A percentile compares a stretch with the other conserved stretches of the same genome.
Conservation (phyloP, 2,113 vertebrate genomes). For the Centropus bengalensis region DNA sequence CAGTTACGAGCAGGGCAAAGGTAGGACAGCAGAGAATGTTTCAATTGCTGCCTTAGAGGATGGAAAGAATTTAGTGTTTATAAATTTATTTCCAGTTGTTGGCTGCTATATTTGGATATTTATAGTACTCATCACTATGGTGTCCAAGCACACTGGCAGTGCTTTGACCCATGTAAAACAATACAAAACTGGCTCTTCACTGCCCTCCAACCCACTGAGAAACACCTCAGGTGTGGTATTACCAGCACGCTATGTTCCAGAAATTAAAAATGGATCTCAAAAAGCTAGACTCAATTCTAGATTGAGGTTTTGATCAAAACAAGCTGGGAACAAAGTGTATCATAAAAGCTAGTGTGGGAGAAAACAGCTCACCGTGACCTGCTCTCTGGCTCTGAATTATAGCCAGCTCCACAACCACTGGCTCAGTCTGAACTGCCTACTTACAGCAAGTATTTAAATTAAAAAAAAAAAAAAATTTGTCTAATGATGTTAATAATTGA, state of each 20-base stretch:
- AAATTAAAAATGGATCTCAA: not conserved
- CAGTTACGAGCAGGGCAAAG: not conserved
- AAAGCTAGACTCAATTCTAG: not conserved
- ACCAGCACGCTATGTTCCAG: not conserved
- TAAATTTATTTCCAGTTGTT: slow-evolving; percentile 39
- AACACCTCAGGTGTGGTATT: not conserved
- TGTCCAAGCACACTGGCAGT: not conserved
- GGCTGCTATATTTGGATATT: slow-evolving; percentile 30
- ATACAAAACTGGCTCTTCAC: not conserved
- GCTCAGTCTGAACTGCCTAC: not conserved
- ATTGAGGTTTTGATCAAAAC: not conserved
- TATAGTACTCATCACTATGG: slow-evolving; percentile 18
- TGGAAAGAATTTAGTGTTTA: slow-evolving; percentile 50
- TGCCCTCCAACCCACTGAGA: accelerated
- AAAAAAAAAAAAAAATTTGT: not conserved
- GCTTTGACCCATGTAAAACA: not conserved
- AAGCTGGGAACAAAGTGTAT: not conserved
- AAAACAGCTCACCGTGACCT: not conserved
- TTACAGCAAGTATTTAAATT: not conserved
- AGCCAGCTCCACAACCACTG: not conserved
- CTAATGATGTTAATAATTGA: slow-evolving; percentile 20
- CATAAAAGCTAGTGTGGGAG: not conserved
- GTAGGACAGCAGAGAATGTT: not conserved
- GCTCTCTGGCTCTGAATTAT: not conserved
- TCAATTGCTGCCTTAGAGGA: not conserved